A percentile compares a stretch with the other conserved stretches of the same genome.
Evolutionary conservation across 2,797 vertebrate genomes (phyloP).

Genomic region (Balearica regulorum): DNA sequence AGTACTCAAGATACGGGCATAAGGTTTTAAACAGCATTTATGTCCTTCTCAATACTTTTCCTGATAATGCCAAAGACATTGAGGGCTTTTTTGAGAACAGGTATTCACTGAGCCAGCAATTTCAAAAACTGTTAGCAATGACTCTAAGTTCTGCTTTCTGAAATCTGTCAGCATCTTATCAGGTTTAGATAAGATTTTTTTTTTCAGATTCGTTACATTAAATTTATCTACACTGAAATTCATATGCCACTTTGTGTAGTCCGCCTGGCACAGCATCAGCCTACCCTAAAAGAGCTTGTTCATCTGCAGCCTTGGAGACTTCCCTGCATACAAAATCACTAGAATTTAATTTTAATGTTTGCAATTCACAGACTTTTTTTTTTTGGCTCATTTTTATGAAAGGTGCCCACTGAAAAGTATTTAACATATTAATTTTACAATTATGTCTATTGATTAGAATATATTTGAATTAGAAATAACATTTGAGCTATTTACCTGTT

Average conservation of each 20-base stretch:
- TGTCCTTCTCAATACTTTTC: neutral
- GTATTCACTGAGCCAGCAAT: neutral
- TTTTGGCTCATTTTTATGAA: neutral
- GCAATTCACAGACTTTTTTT: neutral
- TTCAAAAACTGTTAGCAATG: neutral
- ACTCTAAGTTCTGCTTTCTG: neutral
- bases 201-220: neutral
- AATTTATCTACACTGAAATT: slow-evolving; percentile 1
- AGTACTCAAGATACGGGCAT: fast-evolving
- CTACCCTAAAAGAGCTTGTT: neutral
- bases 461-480: neutral
- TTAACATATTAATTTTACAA: neutral
- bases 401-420: neutral
- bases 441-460: neutral
- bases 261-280: neutral
- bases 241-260: neutral
- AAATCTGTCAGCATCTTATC: slow-evolving; percentile 16
- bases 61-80: neutral
- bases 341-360: neutral
- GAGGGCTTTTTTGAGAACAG: neutral
- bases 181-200: neutral
- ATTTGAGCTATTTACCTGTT: neutral
- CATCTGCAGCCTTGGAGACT: slow-evolving; percentile 18
- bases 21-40: neutral
- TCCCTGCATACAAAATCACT: neutral